Conservation (phyloP, 2,888 invertebrate species). For the Prosopocoilus inquinatus region DNA sequence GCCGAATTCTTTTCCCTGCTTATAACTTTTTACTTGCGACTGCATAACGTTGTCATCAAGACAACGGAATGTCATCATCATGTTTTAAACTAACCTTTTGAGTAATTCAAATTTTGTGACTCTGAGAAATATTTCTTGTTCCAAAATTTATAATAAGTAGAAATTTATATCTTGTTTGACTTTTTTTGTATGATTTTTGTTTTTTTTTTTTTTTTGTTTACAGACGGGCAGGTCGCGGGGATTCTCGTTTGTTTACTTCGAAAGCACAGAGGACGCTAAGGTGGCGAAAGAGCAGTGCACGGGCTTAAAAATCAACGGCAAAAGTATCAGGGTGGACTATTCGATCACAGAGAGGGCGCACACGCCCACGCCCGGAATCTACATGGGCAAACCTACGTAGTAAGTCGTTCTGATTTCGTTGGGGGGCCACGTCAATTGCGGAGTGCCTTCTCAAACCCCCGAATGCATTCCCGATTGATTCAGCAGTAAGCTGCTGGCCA, state of each 20-base stretch:
- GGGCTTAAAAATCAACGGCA: slow-evolving; percentile 92
- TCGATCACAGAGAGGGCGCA: slow-evolving; percentile 95
- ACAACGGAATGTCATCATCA: too few relatives aligned
- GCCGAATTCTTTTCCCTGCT: too few relatives aligned
- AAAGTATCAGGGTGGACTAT: slow-evolving; percentile 91
- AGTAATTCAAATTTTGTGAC: too few relatives aligned
- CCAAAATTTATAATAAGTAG: neutral
- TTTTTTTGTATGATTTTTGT: too few relatives aligned
- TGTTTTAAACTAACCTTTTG: too few relatives aligned
- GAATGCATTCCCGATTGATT: neutral
- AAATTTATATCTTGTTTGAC: too few relatives aligned
- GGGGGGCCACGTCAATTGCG: neutral
- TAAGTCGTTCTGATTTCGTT: slow-evolving; percentile 48
- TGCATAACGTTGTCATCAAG: too few relatives aligned
- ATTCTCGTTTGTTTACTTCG: slow-evolving; percentile 96
- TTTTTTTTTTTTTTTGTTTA: slow-evolving; percentile 17
- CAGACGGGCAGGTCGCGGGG: slow-evolving; percentile 91
- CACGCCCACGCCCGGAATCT: slow-evolving; percentile 96
- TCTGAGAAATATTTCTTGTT: too few relatives aligned
- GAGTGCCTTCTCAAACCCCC: neutral
- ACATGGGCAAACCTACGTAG: slow-evolving; percentile 91
- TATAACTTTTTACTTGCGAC: too few relatives aligned
- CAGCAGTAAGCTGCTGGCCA: neutral
- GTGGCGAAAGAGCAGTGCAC: slow-evolving; percentile 91
- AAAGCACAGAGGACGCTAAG: slow-evolving; percentile 83